A percentile compares a stretch with the other conserved stretches of the same genome.
phyloP scores from a whole-genome alignment of 2,797 vertebrate genomes.

The Notamacropus eugenii region DNA sequence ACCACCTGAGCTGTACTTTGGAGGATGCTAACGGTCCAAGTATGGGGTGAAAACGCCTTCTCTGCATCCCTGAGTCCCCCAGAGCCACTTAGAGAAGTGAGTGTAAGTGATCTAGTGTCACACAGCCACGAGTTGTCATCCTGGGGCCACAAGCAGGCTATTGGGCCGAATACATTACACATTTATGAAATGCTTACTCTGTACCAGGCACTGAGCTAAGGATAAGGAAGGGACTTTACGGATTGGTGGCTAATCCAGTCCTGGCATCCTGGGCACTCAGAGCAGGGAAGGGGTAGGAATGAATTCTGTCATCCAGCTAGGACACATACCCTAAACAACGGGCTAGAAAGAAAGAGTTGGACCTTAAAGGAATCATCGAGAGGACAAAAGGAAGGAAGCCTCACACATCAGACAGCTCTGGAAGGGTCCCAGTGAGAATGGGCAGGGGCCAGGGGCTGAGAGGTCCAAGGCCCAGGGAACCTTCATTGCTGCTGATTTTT shows the following conservation, averaged over 20 bases:
- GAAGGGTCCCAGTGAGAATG: background rate
- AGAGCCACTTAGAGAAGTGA: background rate
- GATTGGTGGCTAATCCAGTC: background rate
- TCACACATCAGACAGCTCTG: background rate
- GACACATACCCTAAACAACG: conserved; percentile 25
- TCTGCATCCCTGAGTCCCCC: conserved; percentile 2
- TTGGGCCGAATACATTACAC: background rate
- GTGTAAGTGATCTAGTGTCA: background rate
- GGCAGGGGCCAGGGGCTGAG: conserved; percentile 10
- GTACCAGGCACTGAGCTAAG: background rate
- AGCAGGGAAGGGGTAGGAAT: conserved; percentile 48
- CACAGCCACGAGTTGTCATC: background rate
- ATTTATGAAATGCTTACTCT: background rate
- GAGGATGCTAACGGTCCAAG: background rate
- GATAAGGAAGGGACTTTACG: background rate
- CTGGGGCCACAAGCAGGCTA: background rate
- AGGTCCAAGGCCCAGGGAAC: background rate
- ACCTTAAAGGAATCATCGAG: conserved; percentile 46
- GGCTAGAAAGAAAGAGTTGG: background rate
- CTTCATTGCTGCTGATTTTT: too few species aligned
- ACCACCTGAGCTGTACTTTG: background rate
- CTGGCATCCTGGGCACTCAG: conserved; percentile 40
- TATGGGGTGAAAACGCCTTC: background rate
- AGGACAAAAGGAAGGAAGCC: conserved; percentile 43
- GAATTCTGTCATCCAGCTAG: conserved; percentile 9